Percentiles rank a stretch among this genome's conserved stretches.
These are phyloP conservation scores for Ceratitis capitata DNA, from an alignment of 1,140 invertebrate genomes.

Conservation along the genomic window DNA sequence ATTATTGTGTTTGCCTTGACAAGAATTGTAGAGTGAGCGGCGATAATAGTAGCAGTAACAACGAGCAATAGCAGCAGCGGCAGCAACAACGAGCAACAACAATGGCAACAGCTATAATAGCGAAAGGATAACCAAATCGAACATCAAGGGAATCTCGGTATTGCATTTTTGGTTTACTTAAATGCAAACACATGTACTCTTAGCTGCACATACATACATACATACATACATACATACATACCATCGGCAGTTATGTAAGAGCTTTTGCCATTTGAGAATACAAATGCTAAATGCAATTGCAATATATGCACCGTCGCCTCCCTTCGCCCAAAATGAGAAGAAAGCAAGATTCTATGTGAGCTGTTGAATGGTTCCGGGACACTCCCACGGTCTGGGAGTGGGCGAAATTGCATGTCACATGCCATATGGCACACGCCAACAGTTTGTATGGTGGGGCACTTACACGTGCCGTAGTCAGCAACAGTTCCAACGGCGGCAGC, in stretches of 20 bases:
- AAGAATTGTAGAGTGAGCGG: slow-evolving; percentile 14
- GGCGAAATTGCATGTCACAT: slow-evolving; percentile 20
- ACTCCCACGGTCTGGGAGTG: background rate
- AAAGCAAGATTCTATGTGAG: slow-evolving; percentile 28
- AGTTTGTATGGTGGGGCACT: background rate
- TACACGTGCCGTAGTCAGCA: background rate
- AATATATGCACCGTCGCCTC: background rate
- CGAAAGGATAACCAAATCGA: slow-evolving; percentile 21
- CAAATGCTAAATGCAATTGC: slow-evolving; percentile 31
- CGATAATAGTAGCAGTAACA: slow-evolving; percentile 1
- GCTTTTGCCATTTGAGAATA: background rate
- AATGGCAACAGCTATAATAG: background rate
- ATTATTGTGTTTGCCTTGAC: slow-evolving; percentile 33
- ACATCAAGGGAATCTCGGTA: slow-evolving; percentile 10
- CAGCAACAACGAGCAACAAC: background rate
- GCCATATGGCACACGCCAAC: slow-evolving; percentile 19
- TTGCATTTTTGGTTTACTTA: slow-evolving; percentile 37
- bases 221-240: background rate
- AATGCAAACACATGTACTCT: slow-evolving; percentile 23
- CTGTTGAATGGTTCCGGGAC: slow-evolving; percentile 23
- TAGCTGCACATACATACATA: background rate
- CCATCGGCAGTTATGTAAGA: background rate
- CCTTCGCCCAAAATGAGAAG: no score
- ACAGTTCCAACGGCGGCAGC: background rate
- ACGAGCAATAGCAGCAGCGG: background rate